Evolutionary conservation across 2,888 invertebrate species (phyloP), one percentile per base, ranked within the genome.

Genomic region (Glomeris marginata): DNA sequence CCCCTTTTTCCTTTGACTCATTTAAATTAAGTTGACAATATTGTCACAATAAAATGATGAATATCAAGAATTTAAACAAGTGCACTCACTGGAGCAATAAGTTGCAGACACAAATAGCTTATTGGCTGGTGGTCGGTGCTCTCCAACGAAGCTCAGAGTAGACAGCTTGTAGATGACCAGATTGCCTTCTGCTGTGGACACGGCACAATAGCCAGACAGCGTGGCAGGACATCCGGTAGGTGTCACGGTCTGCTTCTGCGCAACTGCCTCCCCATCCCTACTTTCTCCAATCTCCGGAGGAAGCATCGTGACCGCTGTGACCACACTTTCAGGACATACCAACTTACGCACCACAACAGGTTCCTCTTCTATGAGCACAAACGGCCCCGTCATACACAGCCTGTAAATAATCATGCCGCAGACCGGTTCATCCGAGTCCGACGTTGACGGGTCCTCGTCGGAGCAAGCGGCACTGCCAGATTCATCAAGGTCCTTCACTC

Each of bases 41-140:
- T 35, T 10, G 36, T 13, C 10, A 35, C 36, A 35, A 35, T 35
- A 35, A 10, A 40, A 10, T 5, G n/a, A 40, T n/a, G n/a, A 15
- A n/a, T 11, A 40, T 15, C n/a, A 8, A 11, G 15, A 36, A 36
- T 36, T 36, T 11, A 36, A n/a, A 18, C 36, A 38, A 20, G 13
- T 5, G 40, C 2, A 71, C 74, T 72, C 68, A 70, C 87, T 86
- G 51, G 84, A 81, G 65, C 90, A 90, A 66, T 84, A 90, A 1
- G 81, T 80, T 1, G 82, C 82, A 0, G 87, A 84, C 13, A 84
- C 77, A 62, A 88, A 87, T 61, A 56, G 15, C 13, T 50, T 33
- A 11, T 40, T 38, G 3, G 33, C 16, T 4, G 45, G 42, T 20
- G 44, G 43, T 15, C 21, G 28, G 13, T 43, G 81, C 54, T 77